Evolutionary conservation across 1,140 invertebrate species (phyloP).

Genomic region (Scaptomyza graminum): DNA sequence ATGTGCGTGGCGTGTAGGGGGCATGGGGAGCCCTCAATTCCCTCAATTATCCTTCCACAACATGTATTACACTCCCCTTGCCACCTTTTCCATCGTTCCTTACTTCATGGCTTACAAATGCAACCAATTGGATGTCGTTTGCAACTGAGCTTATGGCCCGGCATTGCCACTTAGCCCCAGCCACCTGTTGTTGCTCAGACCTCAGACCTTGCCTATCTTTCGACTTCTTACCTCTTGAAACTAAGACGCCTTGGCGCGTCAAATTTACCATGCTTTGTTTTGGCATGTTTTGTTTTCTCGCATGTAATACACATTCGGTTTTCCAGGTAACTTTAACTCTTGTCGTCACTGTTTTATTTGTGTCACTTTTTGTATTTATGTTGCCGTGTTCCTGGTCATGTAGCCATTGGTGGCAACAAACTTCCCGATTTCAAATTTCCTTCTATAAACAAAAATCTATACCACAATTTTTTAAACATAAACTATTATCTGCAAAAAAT

Average conservation of each 20-base stretch:
- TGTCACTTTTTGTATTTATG: not conserved
- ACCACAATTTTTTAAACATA: no score
- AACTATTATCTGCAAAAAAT: no score
- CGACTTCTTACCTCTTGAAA: not conserved
- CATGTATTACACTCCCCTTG: not conserved
- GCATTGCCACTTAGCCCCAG: constrained; percentile 39
- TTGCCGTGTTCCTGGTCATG: not conserved
- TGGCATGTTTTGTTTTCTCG: not conserved
- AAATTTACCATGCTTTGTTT: constrained; percentile 34
- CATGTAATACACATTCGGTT: not conserved
- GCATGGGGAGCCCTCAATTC: constrained; percentile 22
- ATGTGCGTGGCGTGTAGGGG: constrained; percentile 16
- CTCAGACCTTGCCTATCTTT: not conserved
- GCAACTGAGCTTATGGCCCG: constrained; percentile 41
- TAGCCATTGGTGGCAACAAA: no score
- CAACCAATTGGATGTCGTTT: constrained; percentile 43
- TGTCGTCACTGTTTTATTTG: not conserved
- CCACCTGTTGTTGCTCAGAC: constrained; percentile 48
- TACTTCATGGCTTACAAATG: constrained; percentile 23
- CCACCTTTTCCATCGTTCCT: not conserved
- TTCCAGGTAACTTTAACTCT: not conserved
- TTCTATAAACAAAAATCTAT: no score
- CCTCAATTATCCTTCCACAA: constrained; percentile 7
- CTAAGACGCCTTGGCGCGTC: constrained; percentile 26
- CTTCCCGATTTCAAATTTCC: no score